Percentiles rank a stretch among this genome's conserved stretches.
Evolutionary conservation across 2,113 vertebrate species (phyloP).

Genomic region (Hippocampus mohnikei): DNA sequence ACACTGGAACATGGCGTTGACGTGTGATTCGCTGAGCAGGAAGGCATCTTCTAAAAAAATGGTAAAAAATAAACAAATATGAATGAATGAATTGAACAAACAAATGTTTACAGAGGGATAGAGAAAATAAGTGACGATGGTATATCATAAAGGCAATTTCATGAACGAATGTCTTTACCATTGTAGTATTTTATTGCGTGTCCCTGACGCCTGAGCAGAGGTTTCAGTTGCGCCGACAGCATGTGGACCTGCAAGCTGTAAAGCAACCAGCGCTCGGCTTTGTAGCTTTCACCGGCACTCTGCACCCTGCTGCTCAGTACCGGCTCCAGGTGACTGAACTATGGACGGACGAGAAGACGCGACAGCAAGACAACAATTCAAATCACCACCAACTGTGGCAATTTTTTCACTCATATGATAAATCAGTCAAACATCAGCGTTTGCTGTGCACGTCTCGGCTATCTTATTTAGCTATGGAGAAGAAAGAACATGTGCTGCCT

Average conservation of each 20-base stretch:
- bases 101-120: neutral
- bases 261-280: constrained; percentile 88
- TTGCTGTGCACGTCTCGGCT: neutral
- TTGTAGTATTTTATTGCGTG: constrained; percentile 86
- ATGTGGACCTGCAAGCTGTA: constrained; percentile 91
- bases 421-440: neutral
- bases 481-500: neutral
- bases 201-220: constrained; percentile 80
- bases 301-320: constrained; percentile 55
- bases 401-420: neutral
- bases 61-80: neutral
- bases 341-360: neutral
- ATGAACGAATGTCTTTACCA: constrained; percentile 60
- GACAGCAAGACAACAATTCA: neutral
- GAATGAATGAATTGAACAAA: neutral
- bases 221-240: constrained; percentile 86
- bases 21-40: constrained; percentile 87
- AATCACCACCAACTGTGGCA: neutral
- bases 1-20: constrained; percentile 95
- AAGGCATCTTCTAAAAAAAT: constrained; percentile 82
- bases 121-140: neutral
- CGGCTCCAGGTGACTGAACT: constrained; percentile 75
- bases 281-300: constrained; percentile 68
- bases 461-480: neutral
- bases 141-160: neutral